A percentile compares a stretch with the other conserved stretches of the same genome.
Evolutionary conservation across 2,888 invertebrate genomes (phyloP).

Genomic region (Fragum whitleyi): DNA sequence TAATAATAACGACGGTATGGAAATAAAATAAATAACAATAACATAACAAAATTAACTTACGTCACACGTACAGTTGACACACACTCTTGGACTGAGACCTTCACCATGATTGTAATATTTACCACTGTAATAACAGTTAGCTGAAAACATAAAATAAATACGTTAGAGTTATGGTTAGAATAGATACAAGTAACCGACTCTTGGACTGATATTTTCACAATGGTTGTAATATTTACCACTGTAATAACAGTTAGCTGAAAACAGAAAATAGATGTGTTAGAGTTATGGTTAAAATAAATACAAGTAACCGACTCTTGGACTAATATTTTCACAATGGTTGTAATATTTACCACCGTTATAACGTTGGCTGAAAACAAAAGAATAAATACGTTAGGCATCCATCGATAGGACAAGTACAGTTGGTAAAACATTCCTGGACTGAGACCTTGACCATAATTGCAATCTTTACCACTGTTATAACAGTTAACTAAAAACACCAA

Average conservation of each 20-base stretch:
- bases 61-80: conserved; percentile 92
- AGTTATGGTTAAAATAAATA: too few relatives aligned
- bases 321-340: conserved; percentile 91
- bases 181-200: too few relatives aligned
- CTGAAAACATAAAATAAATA: conserved; percentile 86
- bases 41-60: conserved; percentile 67
- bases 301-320: conserved; percentile 91
- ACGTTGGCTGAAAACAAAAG: conserved; percentile 88
- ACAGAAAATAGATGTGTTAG: conserved; percentile 37
- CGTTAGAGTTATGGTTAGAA: too few relatives aligned
- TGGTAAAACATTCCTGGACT: conserved; percentile 90
- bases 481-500: background rate
- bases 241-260: conserved; percentile 89
- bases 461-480: conserved; percentile 64
- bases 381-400: too few relatives aligned
- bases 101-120: conserved; percentile 91
- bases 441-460: conserved; percentile 91
- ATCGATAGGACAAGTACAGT: too few relatives aligned
- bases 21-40: too few relatives aligned
- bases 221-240: conserved; percentile 89
- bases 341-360: conserved; percentile 84
- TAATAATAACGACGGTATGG: too few relatives aligned
- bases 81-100: conserved; percentile 89
- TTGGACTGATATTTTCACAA: conserved; percentile 89
- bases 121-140: conserved; percentile 88